Evolutionary conservation across 2,888 invertebrate genomes (phyloP).

Genomic region (Eulithis prunata): DNA sequence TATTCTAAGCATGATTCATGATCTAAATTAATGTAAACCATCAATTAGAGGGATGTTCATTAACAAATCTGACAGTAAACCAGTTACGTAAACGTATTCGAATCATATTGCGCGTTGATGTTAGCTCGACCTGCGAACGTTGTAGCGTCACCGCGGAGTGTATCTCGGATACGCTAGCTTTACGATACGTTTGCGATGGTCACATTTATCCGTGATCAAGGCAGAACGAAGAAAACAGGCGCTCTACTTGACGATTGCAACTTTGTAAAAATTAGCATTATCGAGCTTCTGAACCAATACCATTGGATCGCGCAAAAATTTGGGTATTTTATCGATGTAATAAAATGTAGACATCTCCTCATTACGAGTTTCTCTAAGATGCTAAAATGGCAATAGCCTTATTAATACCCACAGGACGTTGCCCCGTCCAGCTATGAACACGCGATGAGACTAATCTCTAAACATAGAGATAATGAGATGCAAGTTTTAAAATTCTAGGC

Average conservation of each 20-base stretch:
- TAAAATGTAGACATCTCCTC: constrained; percentile 16
- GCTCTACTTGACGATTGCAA: neutral
- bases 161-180: too few relatives aligned
- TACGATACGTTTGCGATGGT: too few relatives aligned
- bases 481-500: neutral
- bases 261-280: neutral
- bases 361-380: constrained; percentile 7
- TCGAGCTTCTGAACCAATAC: neutral
- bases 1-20: too few relatives aligned
- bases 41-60: too few relatives aligned
- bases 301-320: constrained; percentile 6
- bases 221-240: too few relatives aligned
- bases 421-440: neutral
- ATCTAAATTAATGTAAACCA: too few relatives aligned
- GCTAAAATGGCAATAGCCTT: constrained; percentile 6
- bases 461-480: constrained; percentile 10
- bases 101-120: too few relatives aligned
- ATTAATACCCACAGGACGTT: constrained; percentile 10
- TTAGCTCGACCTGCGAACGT: too few relatives aligned
- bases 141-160: too few relatives aligned
- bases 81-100: too few relatives aligned
- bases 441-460: constrained; percentile 2
- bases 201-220: too few relatives aligned
- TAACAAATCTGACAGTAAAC: too few relatives aligned
- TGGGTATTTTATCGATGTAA: constrained; percentile 16